These are phyloP conservation scores for Drosophila neoperkinsi DNA, from an alignment of 2,888 invertebrate species.

Conservation along the genomic window DNA sequence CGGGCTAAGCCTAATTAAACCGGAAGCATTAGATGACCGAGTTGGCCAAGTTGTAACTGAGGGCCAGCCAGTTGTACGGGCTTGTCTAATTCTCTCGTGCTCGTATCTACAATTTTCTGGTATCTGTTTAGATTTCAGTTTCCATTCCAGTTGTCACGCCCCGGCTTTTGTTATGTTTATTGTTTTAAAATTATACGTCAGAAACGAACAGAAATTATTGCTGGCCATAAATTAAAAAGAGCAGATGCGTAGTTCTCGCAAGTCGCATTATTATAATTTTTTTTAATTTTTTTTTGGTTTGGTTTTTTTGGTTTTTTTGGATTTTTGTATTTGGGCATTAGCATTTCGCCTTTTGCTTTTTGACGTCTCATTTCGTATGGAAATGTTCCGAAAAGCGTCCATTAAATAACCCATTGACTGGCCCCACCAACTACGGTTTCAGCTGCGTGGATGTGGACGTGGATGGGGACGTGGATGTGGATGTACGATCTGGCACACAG, in stretches of 20 bases:
- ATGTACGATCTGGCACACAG: conserved; percentile 25
- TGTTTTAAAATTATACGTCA: conserved; percentile 65
- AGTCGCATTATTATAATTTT: conserved; percentile 4
- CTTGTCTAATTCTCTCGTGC: conserved; percentile 1
- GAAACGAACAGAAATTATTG: conserved; percentile 31
- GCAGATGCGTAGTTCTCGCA: conserved; percentile 61
- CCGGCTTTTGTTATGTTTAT: conserved; percentile 66
- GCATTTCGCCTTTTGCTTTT: conserved; percentile 47
- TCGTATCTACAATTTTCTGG: neutral
- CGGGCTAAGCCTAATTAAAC: conserved; percentile 69
- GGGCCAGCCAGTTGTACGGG: conserved; percentile 50
- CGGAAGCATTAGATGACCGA: conserved; percentile 75
- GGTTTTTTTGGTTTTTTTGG: conserved; percentile 3
- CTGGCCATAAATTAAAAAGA: conserved; percentile 56
- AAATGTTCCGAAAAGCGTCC: conserved; percentile 56
- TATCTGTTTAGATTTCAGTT: conserved; percentile 32
- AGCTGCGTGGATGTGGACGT: conserved; percentile 45
- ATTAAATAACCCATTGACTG: conserved; percentile 42
- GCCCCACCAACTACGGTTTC: conserved; percentile 28
- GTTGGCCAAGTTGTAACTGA: conserved; percentile 52
- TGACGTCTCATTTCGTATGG: conserved; percentile 51
- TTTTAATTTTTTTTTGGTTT: conserved; percentile 5
- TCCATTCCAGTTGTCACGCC: conserved; percentile 67
- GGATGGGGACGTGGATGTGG: neutral
- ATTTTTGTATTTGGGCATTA: conserved; percentile 47